Evolutionary conservation across 2,888 invertebrate genomes (phyloP), one percentile per base, ranked within the genome.

Genomic region (Metacarcinus magister): DNA sequence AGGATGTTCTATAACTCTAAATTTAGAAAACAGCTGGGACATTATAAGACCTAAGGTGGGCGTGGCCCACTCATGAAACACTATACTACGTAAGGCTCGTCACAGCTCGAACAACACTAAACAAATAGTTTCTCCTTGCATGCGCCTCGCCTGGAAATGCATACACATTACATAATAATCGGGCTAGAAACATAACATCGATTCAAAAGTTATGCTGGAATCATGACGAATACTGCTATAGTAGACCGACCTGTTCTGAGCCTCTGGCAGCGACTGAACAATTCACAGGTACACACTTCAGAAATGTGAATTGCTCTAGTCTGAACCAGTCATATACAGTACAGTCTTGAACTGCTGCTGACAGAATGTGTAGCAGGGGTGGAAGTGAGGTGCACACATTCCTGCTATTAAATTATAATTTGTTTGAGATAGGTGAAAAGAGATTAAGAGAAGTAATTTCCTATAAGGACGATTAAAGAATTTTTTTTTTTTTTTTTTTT

Each of bases 321-420:
- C 0, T 75, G n/a, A 28, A 75, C 75, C 75, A 28, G 10, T 28
- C 75, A 75, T 28, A 10, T 19, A 60, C n/a, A 75, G 10, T 75
- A 28, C 39, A 39, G 28, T n/a, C 28, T 75, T 75, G 28, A 75
- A 75, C 23, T 10, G 28, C 10, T 75, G 28, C n/a, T 28, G 28
- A 75, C 75, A 75, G 28, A 28, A 75, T 75, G 75, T 75, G 75
- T 16, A 54, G 16, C 75, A 75, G 75, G 28, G 28, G 75, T 75
- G 75, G n/a, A 75, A 75, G 75, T 75, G 75, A 75, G 75, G n/a
- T 75, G 28, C 28, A n/a, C 75, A 75, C n/a, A 75, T n/a, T 75
- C 75, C 75, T 10, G 28, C 75, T 75, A 75, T 75, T 75, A 75
- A 75, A 75, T 75, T n/a, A 75, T 75, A 28, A 75, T 75, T 75